phyloP scores from a whole-genome alignment of 1,140 invertebrate species.

The Zophobas atratus region DNA sequence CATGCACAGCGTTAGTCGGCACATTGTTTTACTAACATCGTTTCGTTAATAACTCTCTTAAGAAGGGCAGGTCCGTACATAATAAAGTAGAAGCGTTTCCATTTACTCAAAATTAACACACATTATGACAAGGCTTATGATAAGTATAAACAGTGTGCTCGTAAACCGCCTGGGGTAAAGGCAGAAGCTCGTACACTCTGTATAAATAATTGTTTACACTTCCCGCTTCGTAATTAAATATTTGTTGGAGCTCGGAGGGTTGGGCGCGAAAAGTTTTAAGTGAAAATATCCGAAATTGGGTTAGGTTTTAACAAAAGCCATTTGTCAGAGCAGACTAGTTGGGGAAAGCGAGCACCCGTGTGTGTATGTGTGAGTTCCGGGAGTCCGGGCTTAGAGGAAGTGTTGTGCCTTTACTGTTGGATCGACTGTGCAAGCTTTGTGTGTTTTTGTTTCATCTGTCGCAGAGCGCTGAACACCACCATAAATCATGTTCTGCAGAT shows the following conservation, averaged over 20 bases:
- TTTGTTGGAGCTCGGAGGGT: conserved; percentile 32
- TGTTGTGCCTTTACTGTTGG: conserved; percentile 29
- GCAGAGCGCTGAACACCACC: conserved; percentile 37
- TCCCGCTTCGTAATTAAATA: conserved; percentile 41
- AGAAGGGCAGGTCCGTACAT: neutral
- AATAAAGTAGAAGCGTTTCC: conserved; percentile 17
- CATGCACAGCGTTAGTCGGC: neutral
- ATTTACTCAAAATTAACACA: conserved; percentile 39
- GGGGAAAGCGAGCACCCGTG: conserved; percentile 17
- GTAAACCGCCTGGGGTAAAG: conserved; percentile 8
- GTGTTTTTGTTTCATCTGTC: conserved; percentile 41
- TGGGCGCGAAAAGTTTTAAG: conserved; percentile 37
- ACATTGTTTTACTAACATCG: neutral
- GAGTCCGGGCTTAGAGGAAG: conserved; percentile 30
- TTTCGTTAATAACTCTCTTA: conserved; percentile 15
- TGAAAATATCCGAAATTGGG: conserved; percentile 43
- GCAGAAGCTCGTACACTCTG: conserved; percentile 25
- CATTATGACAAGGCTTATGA: conserved; percentile 40
- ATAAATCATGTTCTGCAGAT: conserved; percentile 43
- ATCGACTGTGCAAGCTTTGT: conserved; percentile 37
- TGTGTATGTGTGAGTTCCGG: conserved; percentile 38
- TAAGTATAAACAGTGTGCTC: conserved; percentile 38
- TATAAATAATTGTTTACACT: conserved; percentile 43
- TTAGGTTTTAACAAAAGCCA: conserved; percentile 43
- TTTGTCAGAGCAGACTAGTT: conserved; percentile 41